Evolutionary conservation across 1,140 invertebrate species (phyloP).

Genomic region (Psilanteris sp.): DNA sequence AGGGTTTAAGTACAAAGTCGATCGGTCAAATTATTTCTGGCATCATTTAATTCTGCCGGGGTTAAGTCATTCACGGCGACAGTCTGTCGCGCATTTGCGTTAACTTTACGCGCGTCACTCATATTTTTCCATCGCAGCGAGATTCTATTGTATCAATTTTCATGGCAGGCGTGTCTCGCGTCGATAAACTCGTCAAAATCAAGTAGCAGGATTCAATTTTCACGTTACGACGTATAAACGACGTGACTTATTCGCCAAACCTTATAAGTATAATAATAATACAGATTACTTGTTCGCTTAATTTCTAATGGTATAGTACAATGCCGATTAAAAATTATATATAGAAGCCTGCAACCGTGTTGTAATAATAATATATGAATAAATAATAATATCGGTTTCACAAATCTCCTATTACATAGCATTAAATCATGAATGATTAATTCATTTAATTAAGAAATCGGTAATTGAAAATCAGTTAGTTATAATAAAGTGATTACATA

Average conservation of each 20-base stretch:
- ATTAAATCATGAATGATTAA: conserved; percentile 3
- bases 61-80: conserved; percentile 51
- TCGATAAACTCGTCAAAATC: conserved; percentile 33
- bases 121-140: conserved; percentile 29
- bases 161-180: neutral
- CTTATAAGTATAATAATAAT: too few relatives aligned
- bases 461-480: conserved; percentile 27
- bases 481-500: too few relatives aligned
- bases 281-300: too few relatives aligned
- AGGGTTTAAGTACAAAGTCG: too few relatives aligned
- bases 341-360: too few relatives aligned
- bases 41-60: conserved; percentile 36
- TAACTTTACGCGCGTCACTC: conserved; percentile 43
- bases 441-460: conserved; percentile 6
- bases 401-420: conserved; percentile 1
- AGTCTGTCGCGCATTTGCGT: conserved; percentile 40
- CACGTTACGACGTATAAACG: too few relatives aligned
- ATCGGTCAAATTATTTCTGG: conserved; percentile 27
- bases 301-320: too few relatives aligned
- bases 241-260: too few relatives aligned
- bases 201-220: conserved; percentile 8
- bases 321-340: too few relatives aligned
- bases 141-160: conserved; percentile 41
- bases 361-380: too few relatives aligned
- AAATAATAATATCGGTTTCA: conserved; percentile 7